Evolutionary conservation across 2,797 vertebrate genomes (phyloP), one percentile per base, ranked within the genome.

Genomic region (Lateolabrax maculatus): DNA sequence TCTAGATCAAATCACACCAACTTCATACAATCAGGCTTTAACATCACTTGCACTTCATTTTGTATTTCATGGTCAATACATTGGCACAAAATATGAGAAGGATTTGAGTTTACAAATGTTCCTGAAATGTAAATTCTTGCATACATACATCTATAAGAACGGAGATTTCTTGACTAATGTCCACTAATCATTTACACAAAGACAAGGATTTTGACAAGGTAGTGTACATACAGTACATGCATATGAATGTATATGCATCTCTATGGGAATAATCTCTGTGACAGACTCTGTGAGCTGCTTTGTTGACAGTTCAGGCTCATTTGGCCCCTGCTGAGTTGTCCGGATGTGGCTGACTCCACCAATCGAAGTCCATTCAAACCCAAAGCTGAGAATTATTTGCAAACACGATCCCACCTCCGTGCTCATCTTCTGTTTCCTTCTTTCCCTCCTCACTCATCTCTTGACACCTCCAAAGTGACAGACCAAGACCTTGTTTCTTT

Each of bases 391-490:
- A 39, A 46, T 70, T 56, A 65, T 53, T 46, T 36, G 13, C 25
- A 53, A 25, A 73, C 41, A 27, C 1, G 29, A 55, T 37, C 75
- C 25, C 39, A 51, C 55, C 44, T 66, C 49, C 21, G 5, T 10
- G 21, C 67, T 63, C 63, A 43, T 49, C 55, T 44, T 37, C 11
- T 49, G 37, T 63, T 49, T 62, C 44, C 48, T 69, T 57, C 52
- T 37, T 12, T 57, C 27, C 18, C 23, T 60, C 25, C 66, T 31
- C 10, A 0, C 8, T 77, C 36, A 29, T 67, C 53, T 60, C 34
- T 64, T 13, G 1, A 64, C 52, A 23, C 51, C 71, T 80, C 64
- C 21, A 67, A 87, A 84, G 80, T 81, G 75, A 90, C 62, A 87
- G 84, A 89, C 23, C 63, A 73, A 66, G 82, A 83, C 71, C 75